phyloP scores from a whole-genome alignment of 1,140 invertebrate genomes.

The Phymorhynchus buccinoides region DNA sequence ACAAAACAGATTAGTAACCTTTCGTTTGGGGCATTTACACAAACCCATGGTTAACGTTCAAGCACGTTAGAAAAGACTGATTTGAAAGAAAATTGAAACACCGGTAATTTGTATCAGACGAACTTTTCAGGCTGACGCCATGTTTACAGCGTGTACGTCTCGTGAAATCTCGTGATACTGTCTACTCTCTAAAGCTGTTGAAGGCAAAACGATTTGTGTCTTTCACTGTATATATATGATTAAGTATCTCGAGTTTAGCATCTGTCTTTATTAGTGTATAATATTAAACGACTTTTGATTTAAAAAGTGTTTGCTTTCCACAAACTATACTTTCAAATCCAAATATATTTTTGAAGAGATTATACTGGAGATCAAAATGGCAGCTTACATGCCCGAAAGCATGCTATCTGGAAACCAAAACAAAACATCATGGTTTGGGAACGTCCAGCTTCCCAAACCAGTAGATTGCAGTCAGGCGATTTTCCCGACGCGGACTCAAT shows the following conservation, averaged over 20 bases:
- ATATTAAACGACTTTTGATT: no score
- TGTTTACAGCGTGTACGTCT: slow-evolving; percentile 48
- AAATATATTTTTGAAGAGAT: no score
- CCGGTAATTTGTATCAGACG: neutral
- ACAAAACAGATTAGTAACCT: slow-evolving; percentile 98
- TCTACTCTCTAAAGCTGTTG: neutral
- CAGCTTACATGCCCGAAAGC: neutral
- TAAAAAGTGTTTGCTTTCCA: no score
- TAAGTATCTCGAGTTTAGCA: no score
- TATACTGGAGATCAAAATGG: neutral
- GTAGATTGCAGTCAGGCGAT: neutral
- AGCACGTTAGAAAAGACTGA: neutral
- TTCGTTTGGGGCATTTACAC: slow-evolving; percentile 96
- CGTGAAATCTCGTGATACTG: slow-evolving; percentile 1
- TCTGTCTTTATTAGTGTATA: no score
- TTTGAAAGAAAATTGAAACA: neutral
- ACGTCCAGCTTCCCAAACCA: neutral
- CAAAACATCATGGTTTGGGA: neutral
- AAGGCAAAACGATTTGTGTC: no score
- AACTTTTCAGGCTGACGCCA: neutral
- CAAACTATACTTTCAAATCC: no score
- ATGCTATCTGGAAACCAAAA: neutral
- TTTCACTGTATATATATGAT: no score
- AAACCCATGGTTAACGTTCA: slow-evolving; percentile 87
- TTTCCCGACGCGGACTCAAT: neutral